Evolutionary conservation across 2,888 invertebrate species (phyloP).

Genomic region (Protophormia terraenovae): DNA sequence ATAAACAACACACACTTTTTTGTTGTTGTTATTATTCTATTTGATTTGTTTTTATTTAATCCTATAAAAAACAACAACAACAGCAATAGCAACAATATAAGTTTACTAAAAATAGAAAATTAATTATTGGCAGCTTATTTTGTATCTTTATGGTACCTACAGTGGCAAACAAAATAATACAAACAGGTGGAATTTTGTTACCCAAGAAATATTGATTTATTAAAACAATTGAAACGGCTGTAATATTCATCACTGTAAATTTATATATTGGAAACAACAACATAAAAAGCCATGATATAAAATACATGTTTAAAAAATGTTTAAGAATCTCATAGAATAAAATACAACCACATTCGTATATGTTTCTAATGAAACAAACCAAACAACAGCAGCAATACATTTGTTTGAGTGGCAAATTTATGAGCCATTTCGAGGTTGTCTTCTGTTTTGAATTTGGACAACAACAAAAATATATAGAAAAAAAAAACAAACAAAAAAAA

Average conservation of each 20-base stretch:
- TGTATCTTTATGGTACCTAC: not conserved
- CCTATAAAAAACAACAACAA: not conserved
- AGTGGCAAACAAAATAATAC: not conserved
- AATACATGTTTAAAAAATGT: not conserved
- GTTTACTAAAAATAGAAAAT: conserved; percentile 7
- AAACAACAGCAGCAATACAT: not conserved
- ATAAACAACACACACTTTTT: not conserved
- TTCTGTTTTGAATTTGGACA: conserved; percentile 19
- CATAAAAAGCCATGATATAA: not conserved
- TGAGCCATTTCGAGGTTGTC: conserved; percentile 46
- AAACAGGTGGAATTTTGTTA: not conserved
- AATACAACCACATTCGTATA: not conserved
- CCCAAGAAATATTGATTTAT: not conserved
- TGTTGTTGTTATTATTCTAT: conserved; percentile 1
- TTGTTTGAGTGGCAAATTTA: conserved; percentile 60
- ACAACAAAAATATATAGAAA: not conserved
- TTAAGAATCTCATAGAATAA: not conserved
- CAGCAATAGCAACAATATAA: not conserved
- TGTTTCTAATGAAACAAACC: not conserved
- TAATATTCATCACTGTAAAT: not conserved
- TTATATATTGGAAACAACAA: not conserved
- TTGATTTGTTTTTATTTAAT: not conserved
- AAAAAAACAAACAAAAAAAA: not conserved
- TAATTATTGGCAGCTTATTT: conserved; percentile 2
- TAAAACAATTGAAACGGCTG: no score